Evolutionary conservation across 2,888 invertebrate species (phyloP), one percentile per base, ranked within the genome.

Genomic region (Zonitis immaculata): DNA sequence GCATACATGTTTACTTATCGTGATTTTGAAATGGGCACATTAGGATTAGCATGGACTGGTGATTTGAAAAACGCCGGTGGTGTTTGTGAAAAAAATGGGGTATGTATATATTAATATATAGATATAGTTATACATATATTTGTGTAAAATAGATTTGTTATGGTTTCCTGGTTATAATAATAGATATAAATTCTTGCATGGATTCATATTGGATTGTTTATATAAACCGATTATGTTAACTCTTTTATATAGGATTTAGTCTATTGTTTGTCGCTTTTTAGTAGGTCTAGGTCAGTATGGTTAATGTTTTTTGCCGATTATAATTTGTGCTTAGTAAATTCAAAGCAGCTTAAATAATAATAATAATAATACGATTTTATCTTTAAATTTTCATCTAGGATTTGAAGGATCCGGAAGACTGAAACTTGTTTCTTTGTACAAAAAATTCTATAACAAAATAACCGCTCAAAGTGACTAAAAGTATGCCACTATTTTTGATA

Each of bases 1-100:
- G 97, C 98, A 49, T 99, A 98, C 78, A 95, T 98, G 88, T 96
- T 99, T 76, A 98, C 98, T 14, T 97, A 96, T 76, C 82, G 95
- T 47, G 95, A 95, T 76, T 95, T 95, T 70, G 94, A 95, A 76
- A 94, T 95, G 87, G 95, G 95, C 28, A 95, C 95, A 5, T 79
- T 99, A 57, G 99, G 99, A 7, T 79, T 99, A 55, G 98, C 99
- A 6, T 99, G 98, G 98, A 98, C 98, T 0, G 94, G 94, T 0
- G 95, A 95, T 77, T 79, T 95, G 39, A 94, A 94, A 75, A 95
- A 95, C 73, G 94, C 97, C 22, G 98, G 98, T 7, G 98, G 98
- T 26, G 95, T 99, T 59, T 99, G 98, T 77, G 98, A 99, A 76
- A 93, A 92, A 74, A 94, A 94, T 77, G 94, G 94, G 78, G 91